Evolutionary conservation across 2,797 vertebrate genomes (phyloP), one percentile per base, ranked within the genome.

Genomic region (Thaleichthys pacificus): DNA sequence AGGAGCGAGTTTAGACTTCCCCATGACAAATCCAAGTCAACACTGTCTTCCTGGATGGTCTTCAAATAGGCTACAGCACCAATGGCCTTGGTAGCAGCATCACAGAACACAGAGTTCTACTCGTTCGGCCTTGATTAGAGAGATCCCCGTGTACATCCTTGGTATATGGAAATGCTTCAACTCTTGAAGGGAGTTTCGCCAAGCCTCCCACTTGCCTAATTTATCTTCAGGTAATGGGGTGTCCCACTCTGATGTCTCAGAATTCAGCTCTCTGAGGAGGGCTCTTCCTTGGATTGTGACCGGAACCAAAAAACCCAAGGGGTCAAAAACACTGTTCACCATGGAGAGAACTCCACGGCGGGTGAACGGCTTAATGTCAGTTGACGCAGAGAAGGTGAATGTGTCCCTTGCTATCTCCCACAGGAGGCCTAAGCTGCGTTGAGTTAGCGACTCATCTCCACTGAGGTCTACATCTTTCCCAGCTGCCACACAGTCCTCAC

Each of bases 361-460:
- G 15, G 62, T 76, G 19, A 70, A 70, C 38, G 17, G 70, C 61
- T 38, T 71, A 38, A 60, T 19, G 3, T 69, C 17, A 30, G 24
- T 26, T 26, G 24, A 26, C 24, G 24, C 24, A 26, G 24, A 26
- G 24, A 69, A 69, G 5, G 28, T 61, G 54, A 35, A 69, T 14
- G 28, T 38, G 67, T 67, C 42, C 3, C n/a, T 9, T 17, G 12
- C 21, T 22, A 67, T n/a, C 8, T n/a, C n/a, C 42, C 21, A 65
- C 57, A 73, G 22, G 2, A 26, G n/a, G n/a, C n/a, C n/a, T n/a
- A n/a, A n/a, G n/a, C n/a, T n/a, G n/a, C n/a, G n/a, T n/a, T n/a
- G n/a, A n/a, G n/a, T n/a, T n/a, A n/a, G n/a, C n/a, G n/a, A n/a
- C n/a, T n/a, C n/a, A n/a, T n/a, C n/a, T n/a, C n/a, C n/a, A n/a